phyloP scores from a whole-genome alignment of 2,113 vertebrate species.

The Paracanthobrama guichenoti region DNA sequence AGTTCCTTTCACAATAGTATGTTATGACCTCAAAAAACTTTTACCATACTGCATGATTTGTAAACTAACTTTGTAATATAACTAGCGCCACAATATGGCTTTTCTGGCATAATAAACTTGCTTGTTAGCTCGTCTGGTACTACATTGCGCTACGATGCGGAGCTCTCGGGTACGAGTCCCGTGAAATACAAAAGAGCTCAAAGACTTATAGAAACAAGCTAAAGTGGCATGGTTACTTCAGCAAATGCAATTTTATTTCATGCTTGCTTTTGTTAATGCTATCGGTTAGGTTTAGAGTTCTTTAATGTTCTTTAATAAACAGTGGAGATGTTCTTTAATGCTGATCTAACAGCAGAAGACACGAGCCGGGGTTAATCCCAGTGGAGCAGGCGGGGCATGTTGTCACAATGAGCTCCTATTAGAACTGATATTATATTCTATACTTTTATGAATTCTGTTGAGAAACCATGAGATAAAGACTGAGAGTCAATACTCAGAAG shows the following conservation, averaged over 20 bases:
- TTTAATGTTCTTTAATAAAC: too few relatives aligned
- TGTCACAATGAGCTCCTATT: too few relatives aligned
- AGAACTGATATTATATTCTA: too few relatives aligned
- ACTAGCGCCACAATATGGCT: background rate
- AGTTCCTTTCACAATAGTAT: background rate
- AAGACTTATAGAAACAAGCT: background rate
- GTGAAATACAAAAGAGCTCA: background rate
- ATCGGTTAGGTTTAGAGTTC: background rate
- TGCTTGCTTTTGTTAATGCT: background rate
- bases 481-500: too few relatives aligned
- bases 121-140: background rate
- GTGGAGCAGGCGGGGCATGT: too few relatives aligned
- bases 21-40: background rate
- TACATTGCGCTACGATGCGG: background rate
- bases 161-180: background rate
- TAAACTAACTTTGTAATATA: background rate
- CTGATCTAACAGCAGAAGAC: too few relatives aligned
- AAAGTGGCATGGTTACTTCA: background rate
- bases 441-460: too few relatives aligned
- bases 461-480: too few relatives aligned
- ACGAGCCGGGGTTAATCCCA: too few relatives aligned
- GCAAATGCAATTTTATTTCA: background rate
- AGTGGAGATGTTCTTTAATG: too few relatives aligned
- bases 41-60: background rate
- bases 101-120: background rate